Conservation (phyloP, 2,113 vertebrate species). For the Paratilapia polleni region DNA sequence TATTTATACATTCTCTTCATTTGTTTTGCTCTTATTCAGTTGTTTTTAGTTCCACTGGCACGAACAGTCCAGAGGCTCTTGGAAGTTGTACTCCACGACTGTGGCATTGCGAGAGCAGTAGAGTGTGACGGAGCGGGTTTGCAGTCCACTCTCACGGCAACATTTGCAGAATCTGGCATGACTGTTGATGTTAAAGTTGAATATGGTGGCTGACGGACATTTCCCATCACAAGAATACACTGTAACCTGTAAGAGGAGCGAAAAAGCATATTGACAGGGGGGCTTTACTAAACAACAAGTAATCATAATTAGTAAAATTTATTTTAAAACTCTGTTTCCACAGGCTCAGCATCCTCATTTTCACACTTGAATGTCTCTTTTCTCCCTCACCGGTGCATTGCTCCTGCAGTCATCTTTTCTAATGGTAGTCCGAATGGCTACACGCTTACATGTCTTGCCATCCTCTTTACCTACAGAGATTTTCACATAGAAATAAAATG, state of each 20-base stretch:
- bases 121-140: constrained; percentile 88
- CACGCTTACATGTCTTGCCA: constrained; percentile 93
- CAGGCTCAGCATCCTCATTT: neutral
- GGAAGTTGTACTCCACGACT: constrained; percentile 88
- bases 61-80: constrained; percentile 93
- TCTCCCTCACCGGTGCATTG: constrained; percentile 88
- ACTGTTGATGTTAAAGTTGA: constrained; percentile 97
- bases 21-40: neutral
- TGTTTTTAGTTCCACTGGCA: constrained; percentile 93
- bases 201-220: constrained; percentile 97
- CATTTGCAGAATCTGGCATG: constrained; percentile 98
- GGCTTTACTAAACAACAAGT: neutral
- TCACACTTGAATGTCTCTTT: neutral
- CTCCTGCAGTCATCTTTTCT: constrained; percentile 94
- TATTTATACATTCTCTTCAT: constrained; percentile 1
- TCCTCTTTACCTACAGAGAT: constrained; percentile 91
- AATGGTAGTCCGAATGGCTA: constrained; percentile 93
- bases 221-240: constrained; percentile 96
- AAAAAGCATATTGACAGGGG: neutral
- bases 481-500: constrained; percentile 52
- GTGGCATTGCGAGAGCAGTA: constrained; percentile 93
- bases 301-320: neutral
- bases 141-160: constrained; percentile 90
- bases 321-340: neutral
- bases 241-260: constrained; percentile 81